Conservation (phyloP, 2,888 invertebrate genomes). For the Campaea margaritaria region DNA sequence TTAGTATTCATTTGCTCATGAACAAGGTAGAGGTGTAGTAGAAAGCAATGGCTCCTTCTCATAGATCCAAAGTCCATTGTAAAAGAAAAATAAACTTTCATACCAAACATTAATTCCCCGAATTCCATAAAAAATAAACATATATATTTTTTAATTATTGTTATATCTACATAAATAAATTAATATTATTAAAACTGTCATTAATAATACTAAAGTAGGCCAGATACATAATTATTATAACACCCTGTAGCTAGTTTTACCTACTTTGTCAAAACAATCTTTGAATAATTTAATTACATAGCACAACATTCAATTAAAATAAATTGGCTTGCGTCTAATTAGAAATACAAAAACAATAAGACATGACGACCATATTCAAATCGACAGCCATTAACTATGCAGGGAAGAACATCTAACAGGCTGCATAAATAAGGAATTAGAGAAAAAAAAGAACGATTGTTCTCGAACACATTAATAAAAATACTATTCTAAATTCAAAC, state of each 20-base stretch:
- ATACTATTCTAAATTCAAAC: constrained; percentile 85
- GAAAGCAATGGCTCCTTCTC: no score
- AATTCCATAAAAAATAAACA: no score
- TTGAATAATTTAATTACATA: constrained; percentile 19
- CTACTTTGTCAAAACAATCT: constrained; percentile 20
- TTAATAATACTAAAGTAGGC: constrained; percentile 4
- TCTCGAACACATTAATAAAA: constrained; percentile 79
- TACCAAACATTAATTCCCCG: no score
- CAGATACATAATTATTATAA: no score
- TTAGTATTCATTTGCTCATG: no score
- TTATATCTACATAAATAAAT: no score
- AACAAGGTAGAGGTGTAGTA: no score
- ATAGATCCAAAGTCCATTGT: no score
- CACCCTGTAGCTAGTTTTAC: constrained; percentile 4
- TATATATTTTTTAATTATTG: no score
- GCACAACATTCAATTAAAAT: constrained; percentile 26
- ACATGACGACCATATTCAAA: constrained; percentile 42
- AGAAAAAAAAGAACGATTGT: constrained; percentile 73
- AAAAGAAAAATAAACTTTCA: no score
- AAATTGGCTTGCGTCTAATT: constrained; percentile 32
- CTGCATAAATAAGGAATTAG: constrained; percentile 52
- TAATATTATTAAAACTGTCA: no score
- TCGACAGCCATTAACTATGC: constrained; percentile 33
- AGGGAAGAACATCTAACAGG: constrained; percentile 35
- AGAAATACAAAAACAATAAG: constrained; percentile 35